Percentiles rank a stretch among this genome's conserved stretches.
Evolutionary conservation across 2,797 vertebrate species (phyloP).

Genomic region (Chanos chanos): DNA sequence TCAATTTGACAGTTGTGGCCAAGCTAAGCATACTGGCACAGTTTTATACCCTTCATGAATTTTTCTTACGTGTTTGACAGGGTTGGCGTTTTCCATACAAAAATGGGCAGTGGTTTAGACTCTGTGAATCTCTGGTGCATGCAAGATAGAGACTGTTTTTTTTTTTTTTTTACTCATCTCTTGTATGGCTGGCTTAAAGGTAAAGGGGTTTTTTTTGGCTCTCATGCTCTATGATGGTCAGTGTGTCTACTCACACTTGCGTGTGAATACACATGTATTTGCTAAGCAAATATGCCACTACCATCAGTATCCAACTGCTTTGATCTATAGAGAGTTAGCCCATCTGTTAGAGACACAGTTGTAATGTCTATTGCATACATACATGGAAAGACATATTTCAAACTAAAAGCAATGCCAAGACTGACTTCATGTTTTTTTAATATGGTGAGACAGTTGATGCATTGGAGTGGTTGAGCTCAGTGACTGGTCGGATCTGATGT

Average conservation of each 20-base stretch:
- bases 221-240: conserved; percentile 8
- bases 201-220: conserved; percentile 15
- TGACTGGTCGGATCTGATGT: neutral
- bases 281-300: conserved; percentile 32
- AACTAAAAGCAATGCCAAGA: neutral
- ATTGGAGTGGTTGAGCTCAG: neutral
- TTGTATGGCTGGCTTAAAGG: conserved; percentile 8
- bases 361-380: conserved; percentile 16
- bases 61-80: conserved; percentile 44
- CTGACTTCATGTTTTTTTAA: neutral
- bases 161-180: neutral
- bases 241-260: conserved; percentile 35
- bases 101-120: neutral
- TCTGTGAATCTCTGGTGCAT: no score
- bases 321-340: conserved; percentile 29
- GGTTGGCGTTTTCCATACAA: conserved; percentile 22
- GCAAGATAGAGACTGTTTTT: no score
- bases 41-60: conserved; percentile 56
- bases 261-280: conserved; percentile 43
- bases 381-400: conserved; percentile 19
- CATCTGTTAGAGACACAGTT: conserved; percentile 4
- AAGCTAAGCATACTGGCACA: conserved; percentile 52
- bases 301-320: conserved; percentile 30
- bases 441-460: neutral
- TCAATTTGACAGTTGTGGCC: conserved; percentile 54